Conservation (phyloP, 2,888 invertebrate genomes). For the Chymomyza procnemis region DNA sequence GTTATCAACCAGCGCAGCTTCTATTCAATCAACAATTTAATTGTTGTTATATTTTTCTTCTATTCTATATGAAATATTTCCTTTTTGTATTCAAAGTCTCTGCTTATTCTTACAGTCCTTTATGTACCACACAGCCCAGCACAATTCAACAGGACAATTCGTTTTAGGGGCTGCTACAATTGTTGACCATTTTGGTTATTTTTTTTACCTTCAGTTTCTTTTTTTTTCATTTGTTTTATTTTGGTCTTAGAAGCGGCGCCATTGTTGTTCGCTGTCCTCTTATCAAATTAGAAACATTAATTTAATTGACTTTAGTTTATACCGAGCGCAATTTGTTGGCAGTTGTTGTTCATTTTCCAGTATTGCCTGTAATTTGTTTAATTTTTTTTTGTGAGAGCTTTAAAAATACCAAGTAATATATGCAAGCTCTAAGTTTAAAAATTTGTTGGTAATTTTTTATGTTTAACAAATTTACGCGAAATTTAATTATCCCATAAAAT, state of each 20-base stretch:
- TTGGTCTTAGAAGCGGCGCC: not conserved
- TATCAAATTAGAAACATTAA: not conserved
- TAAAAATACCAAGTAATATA: not conserved
- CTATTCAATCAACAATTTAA: too few species aligned
- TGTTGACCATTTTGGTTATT: not conserved
- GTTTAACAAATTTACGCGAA: slow-evolving; percentile 55
- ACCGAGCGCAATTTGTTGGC: not conserved
- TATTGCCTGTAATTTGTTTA: not conserved
- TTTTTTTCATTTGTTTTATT: not conserved
- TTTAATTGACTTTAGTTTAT: not conserved
- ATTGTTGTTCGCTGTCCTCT: not conserved
- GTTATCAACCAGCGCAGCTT: too few species aligned
- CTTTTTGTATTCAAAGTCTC: too few species aligned
- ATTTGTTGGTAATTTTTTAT: not conserved
- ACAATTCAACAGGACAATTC: not conserved
- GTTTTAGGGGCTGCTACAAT: not conserved
- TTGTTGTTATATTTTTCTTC: too few species aligned
- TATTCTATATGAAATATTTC: too few species aligned
- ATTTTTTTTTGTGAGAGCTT: not conserved
- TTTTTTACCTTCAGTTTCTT: not conserved
- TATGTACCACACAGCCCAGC: too few species aligned
- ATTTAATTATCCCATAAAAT: slow-evolving; percentile 69
- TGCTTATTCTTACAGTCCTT: too few species aligned
- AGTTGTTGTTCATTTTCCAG: not conserved
- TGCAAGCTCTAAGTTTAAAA: not conserved